Percentiles rank a stretch among this genome's conserved stretches.
Conservation (phyloP, 2,797 vertebrate genomes). For the Phoebastria nigripes region DNA sequence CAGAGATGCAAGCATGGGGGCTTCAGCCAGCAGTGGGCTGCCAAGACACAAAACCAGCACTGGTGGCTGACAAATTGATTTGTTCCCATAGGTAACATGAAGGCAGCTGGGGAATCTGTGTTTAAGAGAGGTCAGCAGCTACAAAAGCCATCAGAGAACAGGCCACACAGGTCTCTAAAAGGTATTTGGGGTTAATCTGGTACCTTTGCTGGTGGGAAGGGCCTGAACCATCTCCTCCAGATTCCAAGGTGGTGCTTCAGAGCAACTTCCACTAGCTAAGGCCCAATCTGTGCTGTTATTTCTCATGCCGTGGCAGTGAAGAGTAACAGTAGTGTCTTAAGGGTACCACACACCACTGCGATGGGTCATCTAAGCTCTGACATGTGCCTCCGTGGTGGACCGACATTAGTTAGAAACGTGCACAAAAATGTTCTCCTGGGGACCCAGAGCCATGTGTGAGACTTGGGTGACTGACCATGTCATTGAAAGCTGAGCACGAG, state of each 20-base stretch:
- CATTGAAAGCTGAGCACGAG: not conserved
- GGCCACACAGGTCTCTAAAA: not conserved
- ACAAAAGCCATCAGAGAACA: not conserved
- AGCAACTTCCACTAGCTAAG: not conserved
- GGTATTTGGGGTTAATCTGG: not conserved
- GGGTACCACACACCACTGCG: too few species aligned
- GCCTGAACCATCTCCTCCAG: not conserved
- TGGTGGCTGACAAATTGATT: not conserved
- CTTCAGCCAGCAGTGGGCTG: not conserved
- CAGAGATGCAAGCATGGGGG: not conserved
- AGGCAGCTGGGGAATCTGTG: not conserved
- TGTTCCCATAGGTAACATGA: not conserved
- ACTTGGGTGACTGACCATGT: not conserved
- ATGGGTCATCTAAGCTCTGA: not conserved
- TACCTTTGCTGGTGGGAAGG: not conserved
- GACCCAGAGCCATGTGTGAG: not conserved
- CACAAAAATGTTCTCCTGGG: not conserved
- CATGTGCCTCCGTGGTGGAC: accelerated
- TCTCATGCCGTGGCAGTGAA: not conserved
- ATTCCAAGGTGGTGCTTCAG: not conserved
- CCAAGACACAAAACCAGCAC: not conserved
- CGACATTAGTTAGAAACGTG: accelerated
- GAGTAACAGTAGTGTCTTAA: not conserved
- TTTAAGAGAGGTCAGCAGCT: not conserved
- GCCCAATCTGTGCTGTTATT: not conserved